Evolutionary conservation across 2,888 invertebrate species (phyloP), one percentile per base, ranked within the genome.

Genomic region (Napeogenes inachia): DNA sequence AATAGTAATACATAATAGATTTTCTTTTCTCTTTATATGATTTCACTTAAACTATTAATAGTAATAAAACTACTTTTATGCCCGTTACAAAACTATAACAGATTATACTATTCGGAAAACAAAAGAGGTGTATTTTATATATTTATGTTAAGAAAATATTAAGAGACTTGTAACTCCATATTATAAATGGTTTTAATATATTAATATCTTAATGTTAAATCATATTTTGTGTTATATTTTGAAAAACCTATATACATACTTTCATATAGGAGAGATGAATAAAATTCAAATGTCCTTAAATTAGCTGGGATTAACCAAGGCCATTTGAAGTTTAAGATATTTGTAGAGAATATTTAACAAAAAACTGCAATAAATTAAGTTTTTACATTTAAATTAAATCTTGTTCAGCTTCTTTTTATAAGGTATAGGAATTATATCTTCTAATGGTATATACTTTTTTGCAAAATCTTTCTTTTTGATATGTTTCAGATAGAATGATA

Each of bases 1-100:
- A 85, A 85, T 87, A 84, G 72, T 86, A 81, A 74, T 87, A 87
- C 86, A 87, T 81, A 81, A 84, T 84, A 85, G 81, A 84, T 79
- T 79, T 62, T 78, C 75, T 79, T 79, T 62, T 78, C 75, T 84
- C 77, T 83, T 82, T 84, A 84, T 84, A 85, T 84, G 81, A 71
- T 72, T 81, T 78, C 73, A 76, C 77, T 84, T 66, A 66, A n/a
- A 59, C 59, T 82, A 86, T 79, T 84, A 76, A 64, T 78, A 77
- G 77, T 81, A 76, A 70, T 78, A 77, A 80, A 79, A 67, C 66
- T 68, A 70, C 64, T 63, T 65, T 64, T 59, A 64, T 59, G 67
- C 63, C 62, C 68, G 60, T 67, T 70, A 69, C 62, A 70, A 68
- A 79, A 77, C 76, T 79, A 76, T 71, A 68, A 69, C 73, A 71